phyloP scores from a whole-genome alignment of 2,113 vertebrate species.

The Crocuta crocuta region DNA sequence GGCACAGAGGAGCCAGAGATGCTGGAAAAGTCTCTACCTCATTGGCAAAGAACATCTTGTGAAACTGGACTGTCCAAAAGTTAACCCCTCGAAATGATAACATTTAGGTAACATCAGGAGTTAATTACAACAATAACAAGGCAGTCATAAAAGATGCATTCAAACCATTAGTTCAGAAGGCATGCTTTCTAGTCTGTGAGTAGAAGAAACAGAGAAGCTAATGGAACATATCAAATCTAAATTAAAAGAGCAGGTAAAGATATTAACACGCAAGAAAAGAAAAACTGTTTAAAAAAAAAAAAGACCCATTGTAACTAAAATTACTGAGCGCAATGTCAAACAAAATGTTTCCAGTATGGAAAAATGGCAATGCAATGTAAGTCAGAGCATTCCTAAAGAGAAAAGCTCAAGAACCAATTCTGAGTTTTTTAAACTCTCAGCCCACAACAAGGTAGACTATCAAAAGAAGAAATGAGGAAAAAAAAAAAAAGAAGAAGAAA shows the following conservation, averaged over 20 bases:
- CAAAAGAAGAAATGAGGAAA: conserved; percentile 48
- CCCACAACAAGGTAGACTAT: not conserved
- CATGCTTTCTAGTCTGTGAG: conserved; percentile 57
- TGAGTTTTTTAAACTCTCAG: conserved; percentile 27
- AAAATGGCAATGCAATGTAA: conserved; percentile 43
- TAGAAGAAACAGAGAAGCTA: conserved; percentile 38
- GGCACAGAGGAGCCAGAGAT: conserved; percentile 1
- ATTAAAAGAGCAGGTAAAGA: not conserved
- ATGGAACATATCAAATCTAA: not conserved
- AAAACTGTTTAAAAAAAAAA: not conserved
- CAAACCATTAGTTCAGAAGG: conserved; percentile 55
- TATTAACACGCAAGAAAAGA: conserved; percentile 26
- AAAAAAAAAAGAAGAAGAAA: conserved; percentile 4
- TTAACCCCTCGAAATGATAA: conserved; percentile 38
- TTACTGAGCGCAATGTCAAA: conserved; percentile 51
- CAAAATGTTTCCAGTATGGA: conserved; percentile 42
- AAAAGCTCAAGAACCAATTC: conserved; percentile 19
- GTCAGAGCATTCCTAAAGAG: not conserved
- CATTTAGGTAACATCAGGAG: not conserved
- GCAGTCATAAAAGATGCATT: conserved; percentile 19
- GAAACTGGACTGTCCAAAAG: conserved; percentile 45
- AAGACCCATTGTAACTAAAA: conserved; percentile 9
- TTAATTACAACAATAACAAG: conserved; percentile 56
- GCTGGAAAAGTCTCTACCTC: not conserved
- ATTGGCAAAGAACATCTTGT: conserved; percentile 1